Evolutionary conservation across 2,113 vertebrate genomes (phyloP).

Genomic region (Ictidomys tridecemlineatus): DNA sequence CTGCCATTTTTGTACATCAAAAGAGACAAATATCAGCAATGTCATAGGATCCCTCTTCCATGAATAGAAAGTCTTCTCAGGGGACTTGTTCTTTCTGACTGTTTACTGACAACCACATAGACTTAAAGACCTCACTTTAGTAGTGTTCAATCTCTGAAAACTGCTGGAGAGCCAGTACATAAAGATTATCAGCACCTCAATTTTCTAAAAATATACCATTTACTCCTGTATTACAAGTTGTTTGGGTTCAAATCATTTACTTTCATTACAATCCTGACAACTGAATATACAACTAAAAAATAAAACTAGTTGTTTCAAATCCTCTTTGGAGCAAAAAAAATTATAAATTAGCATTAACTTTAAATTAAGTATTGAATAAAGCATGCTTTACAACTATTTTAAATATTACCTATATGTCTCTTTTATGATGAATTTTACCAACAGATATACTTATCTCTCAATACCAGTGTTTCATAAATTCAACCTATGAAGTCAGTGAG

Average conservation of each 20-base stretch:
- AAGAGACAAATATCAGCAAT: neutral
- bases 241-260: neutral
- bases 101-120: neutral
- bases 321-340: neutral
- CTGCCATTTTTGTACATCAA: neutral
- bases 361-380: slow-evolving; percentile 13
- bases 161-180: neutral
- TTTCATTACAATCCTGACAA: neutral
- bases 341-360: neutral
- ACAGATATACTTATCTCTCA: neutral
- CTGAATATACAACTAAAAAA: neutral
- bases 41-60: neutral
- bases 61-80: neutral
- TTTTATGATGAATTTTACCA: neutral
- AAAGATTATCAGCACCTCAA: neutral
- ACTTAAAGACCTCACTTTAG: neutral
- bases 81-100: neutral
- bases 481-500: neutral
- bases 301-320: neutral
- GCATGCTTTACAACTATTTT: neutral
- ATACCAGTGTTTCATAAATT: neutral
- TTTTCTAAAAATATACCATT: neutral
- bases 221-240: neutral
- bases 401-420: neutral
- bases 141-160: neutral